Evolutionary conservation across 2,888 invertebrate genomes (phyloP), one percentile per base, ranked within the genome.

Genomic region (Eilema depressum): DNA sequence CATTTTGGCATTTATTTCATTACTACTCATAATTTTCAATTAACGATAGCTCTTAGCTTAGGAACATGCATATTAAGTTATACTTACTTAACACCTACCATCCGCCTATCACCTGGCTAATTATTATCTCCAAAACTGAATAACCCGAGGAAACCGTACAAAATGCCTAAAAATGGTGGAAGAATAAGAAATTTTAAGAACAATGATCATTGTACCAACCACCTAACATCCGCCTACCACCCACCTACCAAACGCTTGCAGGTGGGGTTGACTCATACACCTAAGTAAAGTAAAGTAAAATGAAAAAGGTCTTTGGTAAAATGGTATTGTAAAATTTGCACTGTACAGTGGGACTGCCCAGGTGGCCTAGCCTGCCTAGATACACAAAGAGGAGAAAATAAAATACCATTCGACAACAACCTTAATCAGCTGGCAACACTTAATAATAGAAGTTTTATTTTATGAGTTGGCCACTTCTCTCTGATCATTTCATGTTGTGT

Each of bases 91-190:
- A n/a, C n/a, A n/a, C n/a, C n/a, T n/a, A n/a, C n/a, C n/a, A n/a
- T n/a, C n/a, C n/a, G n/a, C n/a, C n/a, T n/a, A n/a, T n/a, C n/a
- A n/a, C n/a, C n/a, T n/a, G n/a, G n/a, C n/a, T 3, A 14, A 17
- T 20, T 33, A 7, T 59, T 17, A 26, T 65, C 26, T 65, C 23
- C 26, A 30, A 63, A 66, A 30, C 30, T 47, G 59, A 57, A 30
- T 71, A 47, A 69, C 37, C 26, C 47, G 60, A 64, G 68, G 30
- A 66, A 56, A 37, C n/a, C 25, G 1, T 57, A 30, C 70, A 92
- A 76, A 66, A 95, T 95, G 95, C 95, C 95, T 57, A 95, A 93
- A 88, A 95, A 95, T 80, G 94, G 93, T 65, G 90, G 91, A 73
- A 89, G 92, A 82, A 83, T 89, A n/a, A 90, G 93, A 77, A 93